A percentile compares a stretch with the other conserved stretches of the same genome.
phyloP scores from a whole-genome alignment of 2,113 vertebrate species.

The Syrmaticus mikado region DNA sequence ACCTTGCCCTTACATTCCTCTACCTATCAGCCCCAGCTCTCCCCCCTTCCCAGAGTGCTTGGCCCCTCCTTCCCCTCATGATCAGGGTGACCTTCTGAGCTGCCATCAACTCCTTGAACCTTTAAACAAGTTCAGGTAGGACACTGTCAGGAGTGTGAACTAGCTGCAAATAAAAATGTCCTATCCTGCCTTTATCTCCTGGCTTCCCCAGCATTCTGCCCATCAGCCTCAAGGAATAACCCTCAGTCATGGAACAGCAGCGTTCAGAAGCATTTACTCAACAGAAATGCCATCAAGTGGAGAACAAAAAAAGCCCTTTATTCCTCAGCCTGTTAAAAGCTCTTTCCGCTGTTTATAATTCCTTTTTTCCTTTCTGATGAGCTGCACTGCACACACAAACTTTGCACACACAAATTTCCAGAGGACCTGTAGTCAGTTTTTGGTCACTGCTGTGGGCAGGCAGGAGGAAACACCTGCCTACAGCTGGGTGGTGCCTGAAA shows the following conservation, averaged over 20 bases:
- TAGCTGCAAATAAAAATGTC: background rate
- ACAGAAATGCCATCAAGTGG: background rate
- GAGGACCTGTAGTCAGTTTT: background rate
- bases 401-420: background rate
- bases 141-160: background rate
- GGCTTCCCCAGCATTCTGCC: background rate
- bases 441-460: fast-evolving
- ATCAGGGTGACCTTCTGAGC: background rate
- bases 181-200: background rate
- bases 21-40: background rate
- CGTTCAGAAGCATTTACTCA: background rate
- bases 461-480: background rate
- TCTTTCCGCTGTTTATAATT: background rate
- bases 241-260: background rate
- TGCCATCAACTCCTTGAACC: background rate
- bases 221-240: background rate
- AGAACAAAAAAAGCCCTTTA: background rate
- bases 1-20: background rate
- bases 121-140: background rate
- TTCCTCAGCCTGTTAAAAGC: background rate
- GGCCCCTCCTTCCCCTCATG: background rate
- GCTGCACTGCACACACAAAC: background rate
- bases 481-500: background rate
- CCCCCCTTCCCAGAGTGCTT: background rate
- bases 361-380: background rate